Percentiles rank a stretch among this genome's conserved stretches.
Evolutionary conservation across 2,888 invertebrate genomes (phyloP).

Genomic region (Troilus luridus): DNA sequence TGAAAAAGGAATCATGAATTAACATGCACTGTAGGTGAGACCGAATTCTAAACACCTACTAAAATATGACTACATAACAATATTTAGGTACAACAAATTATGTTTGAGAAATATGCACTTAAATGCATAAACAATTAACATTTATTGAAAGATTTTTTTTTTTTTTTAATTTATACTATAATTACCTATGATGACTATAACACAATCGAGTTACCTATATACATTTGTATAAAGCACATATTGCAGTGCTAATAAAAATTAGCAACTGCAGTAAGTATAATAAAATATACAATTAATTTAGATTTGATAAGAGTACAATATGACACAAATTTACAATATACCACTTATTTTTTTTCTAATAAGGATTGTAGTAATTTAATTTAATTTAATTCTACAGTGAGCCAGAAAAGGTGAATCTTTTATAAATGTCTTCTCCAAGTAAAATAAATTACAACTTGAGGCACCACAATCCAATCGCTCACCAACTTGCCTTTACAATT

Average conservation of each 20-base stretch:
- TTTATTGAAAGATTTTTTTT: conserved; percentile 46
- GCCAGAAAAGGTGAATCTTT: conserved; percentile 15
- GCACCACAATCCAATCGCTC: conserved; percentile 44
- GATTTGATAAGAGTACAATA: conserved; percentile 54
- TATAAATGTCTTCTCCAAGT: conserved; percentile 3
- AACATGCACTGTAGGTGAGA: conserved; percentile 48
- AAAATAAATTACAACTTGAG: background rate
- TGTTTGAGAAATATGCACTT: conserved; percentile 54
- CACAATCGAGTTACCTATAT: conserved; percentile 53
- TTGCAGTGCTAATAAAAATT: conserved; percentile 54
- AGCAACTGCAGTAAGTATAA: conserved; percentile 53
- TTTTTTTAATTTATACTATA: conserved; percentile 54
- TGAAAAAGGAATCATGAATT: conserved; percentile 50
- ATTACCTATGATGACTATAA: conserved; percentile 56
- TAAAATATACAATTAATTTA: conserved; percentile 58
- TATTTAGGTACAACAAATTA: conserved; percentile 57
- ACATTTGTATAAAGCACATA: conserved; percentile 58
- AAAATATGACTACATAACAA: conserved; percentile 55
- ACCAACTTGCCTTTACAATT: conserved; percentile 38
- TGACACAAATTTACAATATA: conserved; percentile 59
- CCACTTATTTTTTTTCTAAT: conserved; percentile 35
- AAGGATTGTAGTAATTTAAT: conserved; percentile 48
- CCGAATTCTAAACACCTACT: conserved; percentile 47
- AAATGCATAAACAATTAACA: conserved; percentile 51
- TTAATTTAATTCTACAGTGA: conserved; percentile 19